Conservation (phyloP, 2,113 vertebrate species). For the Rhineura floridana region DNA sequence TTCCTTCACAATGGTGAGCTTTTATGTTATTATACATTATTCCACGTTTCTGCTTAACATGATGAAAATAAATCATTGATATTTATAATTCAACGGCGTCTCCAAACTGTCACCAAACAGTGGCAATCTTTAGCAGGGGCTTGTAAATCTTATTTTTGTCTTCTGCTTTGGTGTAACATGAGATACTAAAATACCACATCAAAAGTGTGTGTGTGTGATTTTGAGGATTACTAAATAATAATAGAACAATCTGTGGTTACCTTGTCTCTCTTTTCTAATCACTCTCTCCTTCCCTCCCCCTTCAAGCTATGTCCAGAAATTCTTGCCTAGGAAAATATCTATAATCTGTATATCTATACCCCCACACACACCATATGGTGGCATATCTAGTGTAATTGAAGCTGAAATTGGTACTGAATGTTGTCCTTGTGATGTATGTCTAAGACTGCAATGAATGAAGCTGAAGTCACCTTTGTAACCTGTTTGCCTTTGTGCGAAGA, state of each 20-base stretch:
- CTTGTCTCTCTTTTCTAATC: neutral
- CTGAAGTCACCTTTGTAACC: neutral
- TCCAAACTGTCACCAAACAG: neutral
- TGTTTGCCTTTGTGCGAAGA: neutral
- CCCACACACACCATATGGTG: neutral
- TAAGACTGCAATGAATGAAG: neutral
- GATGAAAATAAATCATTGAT: neutral
- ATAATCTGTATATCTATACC: neutral
- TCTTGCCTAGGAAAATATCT: neutral
- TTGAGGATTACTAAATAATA: neutral
- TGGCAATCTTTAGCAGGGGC: neutral
- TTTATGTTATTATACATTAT: neutral
- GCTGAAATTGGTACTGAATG: neutral
- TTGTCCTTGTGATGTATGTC: neutral
- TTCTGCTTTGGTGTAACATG: neutral
- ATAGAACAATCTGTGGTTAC: neutral
- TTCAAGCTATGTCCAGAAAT: neutral
- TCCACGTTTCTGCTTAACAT: fast-evolving
- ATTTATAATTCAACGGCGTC: fast-evolving
- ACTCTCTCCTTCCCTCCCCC: neutral
- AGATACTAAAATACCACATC: neutral
- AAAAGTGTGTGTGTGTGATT: neutral
- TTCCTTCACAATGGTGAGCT: fast-evolving
- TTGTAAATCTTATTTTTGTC: fast-evolving
- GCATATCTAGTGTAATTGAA: fast-evolving